Percentiles rank a stretch among this genome's conserved stretches.
Evolutionary conservation across 37 sponge, comb jelly and placozoan species (phyloP).

Genomic region (Petrosia ficiformis): DNA sequence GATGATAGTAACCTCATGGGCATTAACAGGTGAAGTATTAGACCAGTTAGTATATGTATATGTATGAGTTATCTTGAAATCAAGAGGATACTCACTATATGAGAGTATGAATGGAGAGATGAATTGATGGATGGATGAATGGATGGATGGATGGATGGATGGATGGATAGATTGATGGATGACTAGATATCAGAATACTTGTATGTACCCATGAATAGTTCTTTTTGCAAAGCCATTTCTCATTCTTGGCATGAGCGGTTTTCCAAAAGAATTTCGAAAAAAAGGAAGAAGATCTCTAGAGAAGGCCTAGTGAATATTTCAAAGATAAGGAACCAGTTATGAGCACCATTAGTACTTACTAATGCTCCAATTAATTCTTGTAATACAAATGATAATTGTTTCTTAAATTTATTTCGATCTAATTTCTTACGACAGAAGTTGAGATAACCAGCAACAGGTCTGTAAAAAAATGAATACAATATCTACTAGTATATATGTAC

Average conservation of each 20-base stretch:
- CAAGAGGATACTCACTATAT: too few species aligned
- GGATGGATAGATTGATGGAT: too few species aligned
- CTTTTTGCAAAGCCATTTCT: background rate
- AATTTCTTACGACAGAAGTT: background rate
- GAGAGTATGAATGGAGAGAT: too few species aligned
- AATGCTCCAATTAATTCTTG: background rate
- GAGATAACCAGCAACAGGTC: background rate
- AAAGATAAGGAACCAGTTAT: background rate
- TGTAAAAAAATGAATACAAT: background rate
- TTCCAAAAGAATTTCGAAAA: slow-evolving; percentile 27
- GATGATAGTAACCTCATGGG: too few species aligned
- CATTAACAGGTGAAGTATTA: too few species aligned
- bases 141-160: too few species aligned
- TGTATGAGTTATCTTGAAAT: too few species aligned
- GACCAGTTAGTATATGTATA: too few species aligned
- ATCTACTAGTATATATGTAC: too few species aligned
- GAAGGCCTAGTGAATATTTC: slow-evolving; percentile 18
- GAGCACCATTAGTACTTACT: background rate
- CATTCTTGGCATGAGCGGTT: slow-evolving; percentile 21
- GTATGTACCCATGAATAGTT: background rate
- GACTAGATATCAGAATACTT: too few species aligned
- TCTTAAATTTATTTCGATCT: background rate
- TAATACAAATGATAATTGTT: background rate
- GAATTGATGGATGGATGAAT: too few species aligned
- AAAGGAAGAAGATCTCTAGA: slow-evolving; percentile 27